Base-by-base conservation (phyloP, 2,888 invertebrate species). In the Nomada lathburiana region DNA sequence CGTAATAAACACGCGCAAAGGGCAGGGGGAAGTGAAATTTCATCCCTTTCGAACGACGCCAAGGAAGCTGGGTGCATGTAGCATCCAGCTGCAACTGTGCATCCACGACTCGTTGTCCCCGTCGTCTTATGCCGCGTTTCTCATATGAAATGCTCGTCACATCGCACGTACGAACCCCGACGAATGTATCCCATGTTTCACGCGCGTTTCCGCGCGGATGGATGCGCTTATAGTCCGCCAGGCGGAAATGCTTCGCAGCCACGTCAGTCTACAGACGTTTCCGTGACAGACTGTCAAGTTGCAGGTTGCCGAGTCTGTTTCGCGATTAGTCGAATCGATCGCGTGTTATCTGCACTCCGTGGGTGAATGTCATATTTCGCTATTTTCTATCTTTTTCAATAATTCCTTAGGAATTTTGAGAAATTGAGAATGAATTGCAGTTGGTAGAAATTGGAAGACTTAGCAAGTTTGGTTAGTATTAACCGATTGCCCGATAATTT, bases 191-290 rank as follows among this genome's bases (percentile, higher is more conserved):
- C 50, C 65, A 57, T 63, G 73, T 67, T 63, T 50, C 57, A 62
- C 69, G 75, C n/a, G 42, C 47, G 68, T 68, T 80, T 82, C 80
- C 80, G 63, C 86, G 74, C 68, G 83, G 81, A 83, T 86, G 77
- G 77, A 20, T 73, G 57, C 67, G 73, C 76, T 83, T 71, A 74
- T 77, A 78, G 68, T 67, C 71, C 70, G 67, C 75, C 67, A 75
- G 71, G 82, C 77, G 82, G 79, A 86, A 86, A 74, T 70, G 55
- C 65, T 52, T 68, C 65, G 57, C 47, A 50, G 42, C 23, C 53
- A 50, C 71, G 67, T 71, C 65, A 65, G 65, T 13, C 36, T 42
- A 42, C 77, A 55, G 65, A 70, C 69, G 74, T 70, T 80, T 74
- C 53, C 70, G 36, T 65, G 74, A 81, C 80, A 74, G 42, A 47